phyloP scores from a whole-genome alignment of 2,797 vertebrate species.

The Tangara arthus region DNA sequence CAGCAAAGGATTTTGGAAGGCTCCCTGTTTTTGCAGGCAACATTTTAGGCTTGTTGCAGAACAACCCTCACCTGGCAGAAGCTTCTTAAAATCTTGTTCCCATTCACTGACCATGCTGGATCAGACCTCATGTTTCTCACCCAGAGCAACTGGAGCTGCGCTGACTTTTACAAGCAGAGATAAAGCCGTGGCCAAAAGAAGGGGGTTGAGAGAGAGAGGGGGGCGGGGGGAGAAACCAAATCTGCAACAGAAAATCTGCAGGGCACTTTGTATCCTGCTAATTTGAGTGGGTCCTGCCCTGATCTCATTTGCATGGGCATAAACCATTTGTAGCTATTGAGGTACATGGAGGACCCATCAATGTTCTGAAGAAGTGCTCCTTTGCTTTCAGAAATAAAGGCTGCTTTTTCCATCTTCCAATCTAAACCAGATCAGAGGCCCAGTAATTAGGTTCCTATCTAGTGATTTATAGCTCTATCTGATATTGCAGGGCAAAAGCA shows the following conservation, averaged over 20 bases:
- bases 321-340: not conserved
- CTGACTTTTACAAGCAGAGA: not conserved
- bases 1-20: not conserved
- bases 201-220: not conserved
- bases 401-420: not conserved
- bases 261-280: not conserved
- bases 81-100: not conserved
- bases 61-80: not conserved
- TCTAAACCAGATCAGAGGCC: not conserved
- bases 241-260: not conserved
- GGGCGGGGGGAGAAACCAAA: not conserved
- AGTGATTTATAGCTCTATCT: not conserved
- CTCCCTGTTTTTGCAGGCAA: not conserved
- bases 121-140: not conserved
- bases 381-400: not conserved
- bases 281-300: not conserved
- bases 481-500: not conserved
- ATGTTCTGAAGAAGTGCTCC: not conserved
- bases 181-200: not conserved
- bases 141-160: rapidly evolving
- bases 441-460: not conserved
- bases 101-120: not conserved
- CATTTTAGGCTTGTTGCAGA: not conserved
- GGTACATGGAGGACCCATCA: rapidly evolving
- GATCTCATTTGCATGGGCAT: not conserved